A percentile compares a stretch with the other conserved stretches of the same genome.
Evolutionary conservation across 1,140 invertebrate species (phyloP).

Genomic region (Drosophila pandora): DNA sequence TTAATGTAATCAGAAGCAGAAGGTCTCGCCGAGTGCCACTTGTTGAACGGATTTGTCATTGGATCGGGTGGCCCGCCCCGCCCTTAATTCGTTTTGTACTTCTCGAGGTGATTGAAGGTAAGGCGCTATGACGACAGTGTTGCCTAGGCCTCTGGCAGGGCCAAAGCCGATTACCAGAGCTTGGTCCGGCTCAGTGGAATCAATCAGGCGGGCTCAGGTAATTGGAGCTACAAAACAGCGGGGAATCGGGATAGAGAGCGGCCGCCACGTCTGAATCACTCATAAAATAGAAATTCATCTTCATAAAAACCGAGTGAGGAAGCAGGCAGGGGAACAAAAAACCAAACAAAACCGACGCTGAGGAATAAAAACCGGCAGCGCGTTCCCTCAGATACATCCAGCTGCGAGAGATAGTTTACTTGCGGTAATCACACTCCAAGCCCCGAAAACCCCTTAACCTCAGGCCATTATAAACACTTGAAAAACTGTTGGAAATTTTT

Average conservation of each 20-base stretch:
- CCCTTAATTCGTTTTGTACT: too few species aligned
- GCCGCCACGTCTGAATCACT: conserved; percentile 56
- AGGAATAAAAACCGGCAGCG: conserved; percentile 48
- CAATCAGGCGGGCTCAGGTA: conserved; percentile 49
- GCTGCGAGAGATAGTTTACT: conserved; percentile 74
- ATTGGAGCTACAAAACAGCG: conserved; percentile 65
- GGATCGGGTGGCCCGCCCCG: neutral
- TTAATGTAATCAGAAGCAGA: conserved; percentile 39
- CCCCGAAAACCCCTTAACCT: conserved; percentile 5
- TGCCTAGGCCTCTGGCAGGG: neutral
- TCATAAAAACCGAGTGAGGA: conserved; percentile 52
- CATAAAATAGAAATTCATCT: conserved; percentile 79
- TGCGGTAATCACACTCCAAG: conserved; percentile 62
- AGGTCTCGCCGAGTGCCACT: conserved; percentile 37
- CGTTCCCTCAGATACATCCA: conserved; percentile 32
- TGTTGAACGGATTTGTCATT: conserved; percentile 49
- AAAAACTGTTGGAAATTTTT: conserved; percentile 73
- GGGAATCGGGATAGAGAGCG: conserved; percentile 4
- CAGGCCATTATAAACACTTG: conserved; percentile 62
- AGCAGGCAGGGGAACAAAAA: conserved; percentile 24
- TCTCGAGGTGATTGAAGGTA: conserved; percentile 6
- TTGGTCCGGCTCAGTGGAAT: conserved; percentile 24
- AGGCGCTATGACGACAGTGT: conserved; percentile 14
- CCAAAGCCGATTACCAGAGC: conserved; percentile 6
- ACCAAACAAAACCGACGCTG: neutral